These are phyloP conservation scores for Neodontobutis hainanensis DNA, from an alignment of 2,113 vertebrate species.

Conservation along the genomic window DNA sequence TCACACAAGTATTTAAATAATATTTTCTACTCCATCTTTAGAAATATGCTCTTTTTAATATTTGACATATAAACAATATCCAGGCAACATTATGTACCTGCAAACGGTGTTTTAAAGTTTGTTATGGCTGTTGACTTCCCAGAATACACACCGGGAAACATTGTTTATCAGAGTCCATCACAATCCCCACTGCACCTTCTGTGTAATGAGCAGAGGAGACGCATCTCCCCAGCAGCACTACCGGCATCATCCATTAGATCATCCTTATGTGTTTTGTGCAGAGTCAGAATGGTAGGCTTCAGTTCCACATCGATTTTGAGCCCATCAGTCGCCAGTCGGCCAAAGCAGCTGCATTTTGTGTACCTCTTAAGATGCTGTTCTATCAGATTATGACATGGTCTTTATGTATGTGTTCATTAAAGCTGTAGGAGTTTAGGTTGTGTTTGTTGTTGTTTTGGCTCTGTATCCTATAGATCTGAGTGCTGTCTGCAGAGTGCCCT, in stretches of 20 bases:
- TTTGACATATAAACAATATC: no score
- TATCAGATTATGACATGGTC: not conserved
- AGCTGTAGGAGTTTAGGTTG: constrained; percentile 64
- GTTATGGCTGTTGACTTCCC: constrained; percentile 26
- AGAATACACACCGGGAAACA: constrained; percentile 32
- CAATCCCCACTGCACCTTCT: not conserved
- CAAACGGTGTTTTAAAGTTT: constrained; percentile 7
- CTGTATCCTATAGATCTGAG: constrained; percentile 69
- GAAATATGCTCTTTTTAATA: no score
- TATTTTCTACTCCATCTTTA: no score
- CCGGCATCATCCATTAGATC: constrained; percentile 18
- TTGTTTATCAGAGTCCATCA: constrained; percentile 7
- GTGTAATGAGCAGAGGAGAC: constrained; percentile 35
- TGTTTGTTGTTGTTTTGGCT: constrained; percentile 64
- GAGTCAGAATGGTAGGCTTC: not conserved
- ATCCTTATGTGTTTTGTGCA: not conserved
- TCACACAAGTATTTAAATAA: no score
- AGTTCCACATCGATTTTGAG: constrained; percentile 15
- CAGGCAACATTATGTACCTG: not conserved
- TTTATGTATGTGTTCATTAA: constrained; percentile 72
- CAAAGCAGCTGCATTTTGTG: not conserved
- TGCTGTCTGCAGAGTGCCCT: constrained; percentile 80
- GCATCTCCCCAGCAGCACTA: constrained; percentile 9
- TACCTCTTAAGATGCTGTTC: no score
- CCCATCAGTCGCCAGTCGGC: not conserved